Conservation (phyloP, 2,113 vertebrate genomes). For the Philantomba maxwellii region DNA sequence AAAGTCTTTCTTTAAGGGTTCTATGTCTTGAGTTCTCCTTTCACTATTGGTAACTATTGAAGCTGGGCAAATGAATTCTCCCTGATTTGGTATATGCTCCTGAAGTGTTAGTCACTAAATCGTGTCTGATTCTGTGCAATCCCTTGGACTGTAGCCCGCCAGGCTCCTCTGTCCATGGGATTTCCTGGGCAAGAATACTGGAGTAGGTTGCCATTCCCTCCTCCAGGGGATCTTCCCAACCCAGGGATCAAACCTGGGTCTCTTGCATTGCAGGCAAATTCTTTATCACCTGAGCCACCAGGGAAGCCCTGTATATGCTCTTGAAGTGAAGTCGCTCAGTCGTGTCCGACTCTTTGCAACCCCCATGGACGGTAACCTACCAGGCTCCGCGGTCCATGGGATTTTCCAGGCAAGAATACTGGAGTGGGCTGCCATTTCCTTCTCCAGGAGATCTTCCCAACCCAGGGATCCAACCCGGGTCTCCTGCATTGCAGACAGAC, state of each 20-base stretch:
- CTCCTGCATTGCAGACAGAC: neutral
- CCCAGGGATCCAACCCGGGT: neutral
- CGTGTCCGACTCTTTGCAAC: neutral
- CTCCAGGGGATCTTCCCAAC: neutral
- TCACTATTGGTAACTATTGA: neutral
- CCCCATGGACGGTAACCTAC: too few species aligned
- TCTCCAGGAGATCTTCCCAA: neutral
- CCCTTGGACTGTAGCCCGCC: accelerated
- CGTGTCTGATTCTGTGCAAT: neutral
- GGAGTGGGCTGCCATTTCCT: neutral
- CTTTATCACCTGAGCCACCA: neutral
- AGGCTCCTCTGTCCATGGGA: neutral
- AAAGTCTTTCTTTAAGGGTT: neutral
- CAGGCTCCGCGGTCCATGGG: neutral
- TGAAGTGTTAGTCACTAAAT: neutral
- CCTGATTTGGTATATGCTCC: neutral
- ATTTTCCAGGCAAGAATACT: neutral
- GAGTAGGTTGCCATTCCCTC: neutral
- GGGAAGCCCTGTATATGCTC: neutral
- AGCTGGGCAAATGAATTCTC: neutral
- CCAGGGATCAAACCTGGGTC: neutral
- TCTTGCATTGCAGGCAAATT: neutral
- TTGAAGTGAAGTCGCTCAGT: neutral
- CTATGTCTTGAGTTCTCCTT: neutral
- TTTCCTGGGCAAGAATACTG: neutral